These are phyloP conservation scores for Cephus cinctus DNA, from an alignment of 1,140 invertebrate genomes.

Conservation along the genomic window DNA sequence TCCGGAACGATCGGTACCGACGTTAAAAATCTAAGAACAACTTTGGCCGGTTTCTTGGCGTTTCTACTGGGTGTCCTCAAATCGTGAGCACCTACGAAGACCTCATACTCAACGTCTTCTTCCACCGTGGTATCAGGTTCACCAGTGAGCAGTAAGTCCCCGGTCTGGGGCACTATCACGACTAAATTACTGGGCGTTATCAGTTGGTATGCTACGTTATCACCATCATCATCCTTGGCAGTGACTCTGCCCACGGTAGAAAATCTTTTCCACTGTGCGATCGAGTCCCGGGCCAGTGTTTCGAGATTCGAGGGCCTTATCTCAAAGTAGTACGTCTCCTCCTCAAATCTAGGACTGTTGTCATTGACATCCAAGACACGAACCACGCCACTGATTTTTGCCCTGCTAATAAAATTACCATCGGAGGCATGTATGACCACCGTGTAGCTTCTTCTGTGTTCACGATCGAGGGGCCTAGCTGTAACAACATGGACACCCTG, in stretches of 20 bases:
- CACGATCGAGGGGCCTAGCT: slow-evolving; percentile 70
- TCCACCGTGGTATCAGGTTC: slow-evolving; percentile 61
- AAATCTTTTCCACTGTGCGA: slow-evolving; percentile 72
- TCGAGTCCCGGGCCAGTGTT: slow-evolving; percentile 50
- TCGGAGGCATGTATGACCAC: slow-evolving; percentile 76
- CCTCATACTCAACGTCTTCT: slow-evolving; percentile 64
- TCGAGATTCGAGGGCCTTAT: slow-evolving; percentile 62
- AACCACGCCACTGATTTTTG: slow-evolving; percentile 70
- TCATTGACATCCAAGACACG: slow-evolving; percentile 85
- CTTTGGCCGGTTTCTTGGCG: slow-evolving; percentile 68
- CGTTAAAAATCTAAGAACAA: slow-evolving; percentile 73
- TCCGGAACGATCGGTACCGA: slow-evolving; percentile 50
- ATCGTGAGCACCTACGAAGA: slow-evolving; percentile 81
- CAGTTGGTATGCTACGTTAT: slow-evolving; percentile 80
- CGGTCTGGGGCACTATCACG: slow-evolving; percentile 89
- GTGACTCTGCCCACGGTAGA: slow-evolving; percentile 76
- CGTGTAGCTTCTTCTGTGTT: slow-evolving; percentile 66
- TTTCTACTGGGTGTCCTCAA: slow-evolving; percentile 68
- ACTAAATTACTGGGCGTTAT: slow-evolving; percentile 75
- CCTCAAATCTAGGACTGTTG: slow-evolving; percentile 80
- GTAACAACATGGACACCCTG: slow-evolving; percentile 71
- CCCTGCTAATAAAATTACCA: slow-evolving; percentile 69
- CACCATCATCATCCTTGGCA: slow-evolving; percentile 83
- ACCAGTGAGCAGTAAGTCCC: slow-evolving; percentile 78
- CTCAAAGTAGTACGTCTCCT: slow-evolving; percentile 75